These are phyloP conservation scores for Polymixis lichenea DNA, from an alignment of 2,888 invertebrate species.

Conservation along the genomic window DNA sequence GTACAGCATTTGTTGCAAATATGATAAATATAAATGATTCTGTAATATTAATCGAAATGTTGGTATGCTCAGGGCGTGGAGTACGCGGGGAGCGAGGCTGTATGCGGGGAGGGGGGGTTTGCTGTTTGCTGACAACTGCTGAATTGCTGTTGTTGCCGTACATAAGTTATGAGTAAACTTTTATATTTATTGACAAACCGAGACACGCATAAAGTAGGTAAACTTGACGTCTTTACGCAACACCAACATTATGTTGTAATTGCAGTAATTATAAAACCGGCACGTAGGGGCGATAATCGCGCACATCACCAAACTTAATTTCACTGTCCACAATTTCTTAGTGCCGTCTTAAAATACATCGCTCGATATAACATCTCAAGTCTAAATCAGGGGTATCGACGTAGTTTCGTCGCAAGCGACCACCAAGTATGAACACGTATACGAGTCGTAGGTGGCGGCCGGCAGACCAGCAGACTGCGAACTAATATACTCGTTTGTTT, in stretches of 20 bases:
- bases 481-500: conserved; percentile 88
- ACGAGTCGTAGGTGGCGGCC: conserved; percentile 67
- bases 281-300: conserved; percentile 49
- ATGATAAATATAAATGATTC: conserved; percentile 56
- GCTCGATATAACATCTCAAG: conserved; percentile 37
- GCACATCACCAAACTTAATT: conserved; percentile 42
- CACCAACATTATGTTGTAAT: conserved; percentile 49
- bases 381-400: conserved; percentile 32
- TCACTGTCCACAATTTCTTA: conserved; percentile 23
- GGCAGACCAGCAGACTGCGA: conserved; percentile 75
- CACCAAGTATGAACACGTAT: conserved; percentile 44
- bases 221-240: conserved; percentile 56
- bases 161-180: conserved; percentile 90
- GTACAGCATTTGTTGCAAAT: conserved; percentile 66
- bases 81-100: conserved; percentile 87
- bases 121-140: conserved; percentile 90
- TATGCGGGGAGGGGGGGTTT: conserved; percentile 86
- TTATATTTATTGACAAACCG: conserved; percentile 87
- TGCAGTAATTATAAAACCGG: conserved; percentile 27
- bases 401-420: conserved; percentile 30
- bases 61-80: conserved; percentile 90
- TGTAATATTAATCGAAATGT: conserved; percentile 86
- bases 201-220: conserved; percentile 81
- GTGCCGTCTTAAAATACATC: conserved; percentile 42
- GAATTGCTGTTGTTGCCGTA: conserved; percentile 90